Evolutionary conservation across 2,113 vertebrate species (phyloP).

Genomic region (Tetraodon nigroviridis): DNA sequence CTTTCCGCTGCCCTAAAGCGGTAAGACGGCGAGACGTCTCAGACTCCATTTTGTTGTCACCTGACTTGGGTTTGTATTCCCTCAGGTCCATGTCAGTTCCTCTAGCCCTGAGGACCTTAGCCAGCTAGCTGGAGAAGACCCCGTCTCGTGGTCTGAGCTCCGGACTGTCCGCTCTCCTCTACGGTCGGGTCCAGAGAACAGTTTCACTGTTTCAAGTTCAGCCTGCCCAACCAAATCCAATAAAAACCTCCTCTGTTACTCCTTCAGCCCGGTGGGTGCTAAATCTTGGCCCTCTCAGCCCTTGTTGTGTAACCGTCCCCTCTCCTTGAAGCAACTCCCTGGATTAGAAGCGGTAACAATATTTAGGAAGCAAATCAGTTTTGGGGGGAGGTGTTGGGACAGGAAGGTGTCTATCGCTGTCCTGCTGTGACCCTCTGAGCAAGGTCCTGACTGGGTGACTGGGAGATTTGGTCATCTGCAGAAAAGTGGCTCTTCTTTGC

Average conservation of each 20-base stretch:
- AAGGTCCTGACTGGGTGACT: neutral
- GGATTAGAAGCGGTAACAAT: neutral
- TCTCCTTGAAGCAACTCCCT: no score
- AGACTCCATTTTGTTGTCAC: neutral
- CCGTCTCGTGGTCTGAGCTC: neutral
- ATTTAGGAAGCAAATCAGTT: neutral
- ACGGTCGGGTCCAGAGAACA: conserved; percentile 24
- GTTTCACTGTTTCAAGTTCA: conserved; percentile 14
- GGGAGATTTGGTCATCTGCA: conserved; percentile 4
- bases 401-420: neutral
- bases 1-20: conserved; percentile 67
- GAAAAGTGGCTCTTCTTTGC: conserved; percentile 35
- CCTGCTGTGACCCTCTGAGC: neutral
- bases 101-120: conserved; percentile 74
- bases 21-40: conserved; percentile 39
- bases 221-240: conserved; percentile 33
- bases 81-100: conserved; percentile 82
- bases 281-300: no score
- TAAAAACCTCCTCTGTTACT: conserved; percentile 43
- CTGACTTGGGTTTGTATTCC: neutral
- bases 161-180: conserved; percentile 16
- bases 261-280: conserved; percentile 11
- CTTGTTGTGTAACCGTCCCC: no score
- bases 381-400: no score
- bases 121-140: conserved; percentile 48